Evolutionary conservation across 2,888 invertebrate genomes (phyloP), one percentile per base, ranked within the genome.

Genomic region (Neoascia interrupta): DNA sequence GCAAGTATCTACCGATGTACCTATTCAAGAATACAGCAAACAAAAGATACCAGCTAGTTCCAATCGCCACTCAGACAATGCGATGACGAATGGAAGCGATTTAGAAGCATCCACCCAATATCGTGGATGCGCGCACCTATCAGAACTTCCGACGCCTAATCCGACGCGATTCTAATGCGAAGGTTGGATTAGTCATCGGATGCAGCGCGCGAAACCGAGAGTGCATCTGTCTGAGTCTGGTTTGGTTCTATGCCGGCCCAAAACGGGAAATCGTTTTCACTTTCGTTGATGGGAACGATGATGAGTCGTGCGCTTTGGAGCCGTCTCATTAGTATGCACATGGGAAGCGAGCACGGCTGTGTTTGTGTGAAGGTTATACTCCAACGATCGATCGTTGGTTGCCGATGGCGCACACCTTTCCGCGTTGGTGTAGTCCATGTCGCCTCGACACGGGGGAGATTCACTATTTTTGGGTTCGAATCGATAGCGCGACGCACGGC

Each of bases 141-240:
- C n/a, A 79, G 72, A 73, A 79, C 79, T 61, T 79, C 79, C 79
- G 79, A 66, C 79, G 79, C 79, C 79, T 43, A 73, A 66, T 41
- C 26, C 28, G 16, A 2, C 28, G 26, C 26, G 37, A 5, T 23
- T 45, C 15, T 26, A n/a, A 10, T 41, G 41, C 45, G 54, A 79
- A 72, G 79, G 72, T 61, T 72, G 66, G 15, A 79, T 79, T 79
- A 34, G 79, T 79, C 79, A 72, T 73, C 66, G 8, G 15, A 2
- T n/a, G 31, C 16, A 13, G 0, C 11, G 26, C 34, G 18, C 39
- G 51, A 61, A 51, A 60, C 28, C 26, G 31, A 58, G 51, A 70
- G 58, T 66, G 72, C 10, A 60, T 53, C 60, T n/a, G 8, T 31
- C 31, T 36, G 19, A 26, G 64, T 60, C 34, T 47, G 31, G 41